Percentiles rank a stretch among this genome's conserved stretches.
These are phyloP conservation scores for Wasmannia auropunctata DNA, from an alignment of 1,140 invertebrate genomes.

Conservation along the genomic window DNA sequence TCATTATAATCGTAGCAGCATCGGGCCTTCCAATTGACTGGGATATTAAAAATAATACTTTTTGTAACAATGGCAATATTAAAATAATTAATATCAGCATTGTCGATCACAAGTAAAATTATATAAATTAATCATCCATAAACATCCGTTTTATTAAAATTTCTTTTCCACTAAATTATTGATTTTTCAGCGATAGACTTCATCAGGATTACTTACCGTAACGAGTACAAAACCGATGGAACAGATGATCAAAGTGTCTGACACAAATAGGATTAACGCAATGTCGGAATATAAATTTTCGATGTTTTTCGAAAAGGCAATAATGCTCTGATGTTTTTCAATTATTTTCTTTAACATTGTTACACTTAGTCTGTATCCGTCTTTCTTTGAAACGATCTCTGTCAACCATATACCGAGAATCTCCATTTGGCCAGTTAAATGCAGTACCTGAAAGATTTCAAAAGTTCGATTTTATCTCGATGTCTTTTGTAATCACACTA, in stretches of 20 bases:
- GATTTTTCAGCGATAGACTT: not conserved
- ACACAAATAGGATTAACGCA: constrained; percentile 37
- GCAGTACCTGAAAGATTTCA: constrained; percentile 31
- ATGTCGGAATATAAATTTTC: constrained; percentile 36
- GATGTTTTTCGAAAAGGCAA: constrained; percentile 32
- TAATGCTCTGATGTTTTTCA: constrained; percentile 43
- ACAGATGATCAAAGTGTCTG: constrained; percentile 45
- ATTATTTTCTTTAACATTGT: constrained; percentile 18
- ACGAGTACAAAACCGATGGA: constrained; percentile 36
- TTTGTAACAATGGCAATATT: not conserved
- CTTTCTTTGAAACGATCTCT: not conserved
- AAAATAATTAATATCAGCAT: not conserved
- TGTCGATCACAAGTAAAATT: not conserved
- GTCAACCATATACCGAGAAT: constrained; percentile 23
- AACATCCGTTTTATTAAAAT: not conserved
- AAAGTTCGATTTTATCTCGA: not conserved
- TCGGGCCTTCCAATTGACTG: not conserved
- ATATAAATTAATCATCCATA: not conserved
- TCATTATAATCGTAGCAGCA: not conserved
- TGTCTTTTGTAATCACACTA: not conserved
- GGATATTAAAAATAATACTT: not conserved
- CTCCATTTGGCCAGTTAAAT: constrained; percentile 46
- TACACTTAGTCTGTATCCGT: not conserved
- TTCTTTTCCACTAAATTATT: not conserved
- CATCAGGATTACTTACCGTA: constrained; percentile 36